phyloP scores from a whole-genome alignment of 2,797 vertebrate species.

The Coendou prehensilis region DNA sequence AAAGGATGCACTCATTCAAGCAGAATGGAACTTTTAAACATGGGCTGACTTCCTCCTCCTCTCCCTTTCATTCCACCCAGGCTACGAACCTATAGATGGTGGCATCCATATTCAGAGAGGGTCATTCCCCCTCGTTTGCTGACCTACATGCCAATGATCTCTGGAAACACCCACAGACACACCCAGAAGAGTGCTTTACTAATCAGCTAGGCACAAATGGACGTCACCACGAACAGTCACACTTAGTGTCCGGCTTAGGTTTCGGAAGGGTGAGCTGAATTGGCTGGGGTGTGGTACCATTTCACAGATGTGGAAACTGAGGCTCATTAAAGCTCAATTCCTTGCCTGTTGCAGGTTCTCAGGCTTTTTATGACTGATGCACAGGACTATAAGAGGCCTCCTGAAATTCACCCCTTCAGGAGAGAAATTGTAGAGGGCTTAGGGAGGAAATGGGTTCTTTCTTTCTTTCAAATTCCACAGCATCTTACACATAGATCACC shows the following conservation, averaged over 20 bases:
- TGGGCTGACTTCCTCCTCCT: background rate
- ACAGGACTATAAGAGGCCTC: background rate
- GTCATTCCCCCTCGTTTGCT: background rate
- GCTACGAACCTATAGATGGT: background rate
- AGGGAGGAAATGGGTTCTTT: background rate
- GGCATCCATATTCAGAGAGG: background rate
- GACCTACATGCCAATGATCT: background rate
- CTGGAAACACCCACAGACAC: background rate
- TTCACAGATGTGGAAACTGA: background rate
- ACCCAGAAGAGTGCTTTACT: background rate
- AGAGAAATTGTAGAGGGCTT: background rate
- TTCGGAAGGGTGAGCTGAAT: conserved; percentile 1
- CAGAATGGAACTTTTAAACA: background rate
- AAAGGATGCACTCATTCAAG: background rate
- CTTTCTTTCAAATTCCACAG: background rate
- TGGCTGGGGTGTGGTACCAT: background rate
- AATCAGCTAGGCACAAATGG: background rate
- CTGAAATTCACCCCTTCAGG: background rate
- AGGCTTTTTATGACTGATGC: background rate
- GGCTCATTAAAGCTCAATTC: background rate
- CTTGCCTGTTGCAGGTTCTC: background rate
- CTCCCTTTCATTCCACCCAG: background rate
- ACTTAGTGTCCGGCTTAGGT: background rate
- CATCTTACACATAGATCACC: background rate
- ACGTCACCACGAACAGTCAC: background rate